A percentile compares a stretch with the other conserved stretches of the same genome.
Evolutionary conservation across 2,888 invertebrate genomes (phyloP).

Genomic region (Melinopterus prodromus): DNA sequence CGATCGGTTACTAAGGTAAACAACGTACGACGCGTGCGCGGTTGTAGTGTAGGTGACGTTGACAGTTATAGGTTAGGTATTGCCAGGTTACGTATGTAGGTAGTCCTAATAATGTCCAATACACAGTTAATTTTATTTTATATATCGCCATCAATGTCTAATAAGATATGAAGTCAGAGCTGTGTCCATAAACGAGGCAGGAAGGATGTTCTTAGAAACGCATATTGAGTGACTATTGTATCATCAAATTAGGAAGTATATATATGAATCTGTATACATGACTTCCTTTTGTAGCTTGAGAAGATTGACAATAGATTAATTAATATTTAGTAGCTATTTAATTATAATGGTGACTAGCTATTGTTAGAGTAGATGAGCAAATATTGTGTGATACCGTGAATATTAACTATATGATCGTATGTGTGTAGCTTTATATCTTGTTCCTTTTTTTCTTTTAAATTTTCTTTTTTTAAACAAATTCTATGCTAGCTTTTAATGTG

Average conservation of each 20-base stretch:
- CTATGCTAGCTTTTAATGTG: no score
- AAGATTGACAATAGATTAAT: background rate
- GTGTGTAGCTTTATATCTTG: no score
- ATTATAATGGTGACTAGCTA: background rate
- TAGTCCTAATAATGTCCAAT: no score
- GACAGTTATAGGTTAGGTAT: no score
- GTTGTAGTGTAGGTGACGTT: no score
- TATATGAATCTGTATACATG: background rate
- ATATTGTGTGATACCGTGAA: background rate
- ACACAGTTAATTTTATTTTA: no score
- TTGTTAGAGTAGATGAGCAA: background rate
- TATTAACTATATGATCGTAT: background rate
- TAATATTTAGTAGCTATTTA: background rate
- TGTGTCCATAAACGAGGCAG: background rate
- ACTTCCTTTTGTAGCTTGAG: background rate
- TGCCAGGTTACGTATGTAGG: no score
- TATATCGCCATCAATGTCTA: background rate
- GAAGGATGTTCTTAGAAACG: background rate
- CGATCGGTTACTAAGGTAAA: no score
- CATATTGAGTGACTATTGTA: background rate
- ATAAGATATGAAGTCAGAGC: background rate
- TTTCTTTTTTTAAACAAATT: no score
- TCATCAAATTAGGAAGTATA: background rate
- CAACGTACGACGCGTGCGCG: no score
- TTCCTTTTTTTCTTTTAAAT: no score